A percentile compares a stretch with the other conserved stretches of the same genome.
Evolutionary conservation across 2,888 invertebrate genomes (phyloP).

Genomic region (Papilio elwesi): DNA sequence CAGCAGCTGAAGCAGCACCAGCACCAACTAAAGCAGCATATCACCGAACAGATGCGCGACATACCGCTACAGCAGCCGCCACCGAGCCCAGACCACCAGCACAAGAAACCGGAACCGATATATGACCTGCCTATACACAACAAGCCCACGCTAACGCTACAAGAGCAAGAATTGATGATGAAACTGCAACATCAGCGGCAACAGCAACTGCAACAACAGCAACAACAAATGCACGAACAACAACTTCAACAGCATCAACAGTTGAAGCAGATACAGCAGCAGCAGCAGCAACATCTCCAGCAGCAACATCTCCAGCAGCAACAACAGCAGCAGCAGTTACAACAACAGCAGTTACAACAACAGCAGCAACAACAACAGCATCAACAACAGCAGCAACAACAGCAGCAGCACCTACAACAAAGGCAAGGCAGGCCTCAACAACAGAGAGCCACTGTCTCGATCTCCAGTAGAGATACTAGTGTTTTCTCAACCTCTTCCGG

Average conservation of each 20-base stretch:
- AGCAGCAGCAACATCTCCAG: slow-evolving; percentile 59
- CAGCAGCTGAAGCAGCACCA: slow-evolving; percentile 51
- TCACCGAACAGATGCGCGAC: slow-evolving; percentile 47
- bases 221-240: slow-evolving; percentile 45
- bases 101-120: slow-evolving; percentile 71
- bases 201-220: slow-evolving; percentile 49
- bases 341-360: slow-evolving; percentile 50
- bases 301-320: slow-evolving; percentile 47
- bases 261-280: slow-evolving; percentile 42
- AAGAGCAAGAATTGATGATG: slow-evolving; percentile 52
- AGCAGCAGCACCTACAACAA: slow-evolving; percentile 21
- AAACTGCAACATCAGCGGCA: slow-evolving; percentile 49
- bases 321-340: slow-evolving; percentile 53
- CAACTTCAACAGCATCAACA: slow-evolving; percentile 54
- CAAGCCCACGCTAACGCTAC: slow-evolving; percentile 66
- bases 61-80: slow-evolving; percentile 46
- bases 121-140: slow-evolving; percentile 78
- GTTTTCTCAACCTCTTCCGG: slow-evolving; percentile 78
- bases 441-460: slow-evolving; percentile 59
- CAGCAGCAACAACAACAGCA: slow-evolving; percentile 47
- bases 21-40: slow-evolving; percentile 48
- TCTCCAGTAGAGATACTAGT: slow-evolving; percentile 76
- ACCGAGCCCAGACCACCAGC: slow-evolving; percentile 48
- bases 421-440: slow-evolving; percentile 54
- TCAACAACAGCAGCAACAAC: slow-evolving; percentile 49